phyloP scores from a whole-genome alignment of 30 jellyfish, hydroid and myxozoan species.

The Turritopsis rubra region DNA sequence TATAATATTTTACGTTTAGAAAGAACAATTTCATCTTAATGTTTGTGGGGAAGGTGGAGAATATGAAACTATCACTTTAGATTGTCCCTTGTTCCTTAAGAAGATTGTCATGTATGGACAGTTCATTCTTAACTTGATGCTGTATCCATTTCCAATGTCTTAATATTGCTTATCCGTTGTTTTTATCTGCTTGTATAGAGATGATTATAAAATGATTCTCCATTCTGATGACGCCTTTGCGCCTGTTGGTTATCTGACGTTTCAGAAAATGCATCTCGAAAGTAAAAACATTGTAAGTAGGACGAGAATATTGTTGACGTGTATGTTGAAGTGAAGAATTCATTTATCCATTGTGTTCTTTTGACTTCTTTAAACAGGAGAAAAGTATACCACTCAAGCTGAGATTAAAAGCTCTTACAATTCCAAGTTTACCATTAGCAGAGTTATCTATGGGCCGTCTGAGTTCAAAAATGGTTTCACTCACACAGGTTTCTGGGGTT shows the following conservation, averaged over 20 bases:
- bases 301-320: not conserved
- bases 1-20: conserved; percentile 27
- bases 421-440: not conserved
- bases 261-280: conserved; percentile 54
- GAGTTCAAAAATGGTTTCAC: not conserved
- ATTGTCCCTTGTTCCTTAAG: conserved; percentile 80
- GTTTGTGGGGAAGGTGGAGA: conserved; percentile 99
- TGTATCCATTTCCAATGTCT: not conserved
- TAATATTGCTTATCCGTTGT: not conserved
- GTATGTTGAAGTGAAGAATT: not conserved
- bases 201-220: conserved; percentile 43
- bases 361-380: not conserved
- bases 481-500: not conserved
- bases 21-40: conserved; percentile 45
- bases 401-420: not conserved
- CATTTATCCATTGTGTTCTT: too few species aligned
- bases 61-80: conserved; percentile 88
- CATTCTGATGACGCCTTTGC: conserved; percentile 96
- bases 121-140: not conserved
- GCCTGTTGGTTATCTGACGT: conserved; percentile 73
- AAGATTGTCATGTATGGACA: conserved; percentile 66
- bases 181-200: conserved; percentile 33
- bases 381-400: not conserved
- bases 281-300: conserved; percentile 72
- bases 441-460: not conserved